Evolutionary conservation across 2,113 vertebrate species (phyloP), one percentile per base, ranked within the genome.

Genomic region (Myotis lucifugus): DNA sequence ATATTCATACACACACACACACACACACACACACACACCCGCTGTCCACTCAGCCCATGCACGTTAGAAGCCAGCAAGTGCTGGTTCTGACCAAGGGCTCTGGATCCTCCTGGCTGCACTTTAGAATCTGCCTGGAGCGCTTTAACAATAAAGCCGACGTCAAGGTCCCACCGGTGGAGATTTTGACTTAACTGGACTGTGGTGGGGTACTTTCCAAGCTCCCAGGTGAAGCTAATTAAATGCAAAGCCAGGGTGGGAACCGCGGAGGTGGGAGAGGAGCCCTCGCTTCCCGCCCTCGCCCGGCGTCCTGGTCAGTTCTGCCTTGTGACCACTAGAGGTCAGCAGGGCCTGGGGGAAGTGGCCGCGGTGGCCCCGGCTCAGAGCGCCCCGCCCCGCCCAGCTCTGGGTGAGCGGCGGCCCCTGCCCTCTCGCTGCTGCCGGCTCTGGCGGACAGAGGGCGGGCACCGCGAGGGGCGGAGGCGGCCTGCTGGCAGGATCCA

Each of bases 291-390:
- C 64, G 7, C 40, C 19, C 10, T 0, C 69, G n/a, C 77, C 27
- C 14, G 1, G 32, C 2, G 23, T 46, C 50, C 93, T 2, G 73
- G 5, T 74, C 90, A 88, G 72, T 95, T 95, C 93, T 61, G 25
- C 46, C 9, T 13, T 17, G 66, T 77, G 88, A 32, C 98, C 97
- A 85, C 97, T 96, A 97, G 98, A 96, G 98, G 97, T 91, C 98
- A 97, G 97, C 87, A 94, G 93, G 91, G 52, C 66, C 29, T 90
- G 89, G 81, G 72, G 46, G 66, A 96, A 83, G 13, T 1, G 48
- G 72, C 90, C 0, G 25, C 34, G 34, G 66, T 10, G 56, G 64
- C 29, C 27, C 42, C 0, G 15, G 59, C 37, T 0, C 25, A 29
- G 8, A 61, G 59, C 56, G 11, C 9, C 5, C 42, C 46, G 46